Evolutionary conservation across 1,140 invertebrate species (phyloP).

Genomic region (Prorops nasuta): DNA sequence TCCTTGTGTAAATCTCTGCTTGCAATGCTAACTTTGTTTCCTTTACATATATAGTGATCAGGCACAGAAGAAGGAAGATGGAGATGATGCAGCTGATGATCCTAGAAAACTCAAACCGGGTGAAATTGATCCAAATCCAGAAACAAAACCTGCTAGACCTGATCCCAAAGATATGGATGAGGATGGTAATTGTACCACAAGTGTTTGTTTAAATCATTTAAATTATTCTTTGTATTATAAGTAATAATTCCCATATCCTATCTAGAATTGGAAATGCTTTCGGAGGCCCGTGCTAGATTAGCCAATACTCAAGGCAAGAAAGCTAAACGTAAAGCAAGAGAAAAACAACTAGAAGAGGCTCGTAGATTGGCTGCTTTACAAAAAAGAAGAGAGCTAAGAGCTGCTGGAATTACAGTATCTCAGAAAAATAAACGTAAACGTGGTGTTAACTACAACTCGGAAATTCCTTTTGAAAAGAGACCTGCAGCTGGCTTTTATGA

Average conservation of each 20-base stretch:
- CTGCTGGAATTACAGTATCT: constrained; percentile 90
- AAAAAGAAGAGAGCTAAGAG: constrained; percentile 92
- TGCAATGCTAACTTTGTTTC: background rate
- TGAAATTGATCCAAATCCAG: constrained; percentile 99
- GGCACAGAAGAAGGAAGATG: constrained; percentile 97
- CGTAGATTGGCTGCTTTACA: constrained; percentile 92
- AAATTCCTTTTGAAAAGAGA: constrained; percentile 96
- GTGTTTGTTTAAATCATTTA: background rate
- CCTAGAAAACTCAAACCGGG: constrained; percentile 96
- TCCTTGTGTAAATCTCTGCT: too few species aligned
- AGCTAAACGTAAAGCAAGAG: constrained; percentile 96
- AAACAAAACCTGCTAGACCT: constrained; percentile 97
- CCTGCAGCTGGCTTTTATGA: constrained; percentile 93
- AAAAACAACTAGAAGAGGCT: constrained; percentile 98
- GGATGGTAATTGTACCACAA: constrained; percentile 70
- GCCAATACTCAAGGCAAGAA: constrained; percentile 99
- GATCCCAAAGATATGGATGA: constrained; percentile 99
- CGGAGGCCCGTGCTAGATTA: constrained; percentile 94
- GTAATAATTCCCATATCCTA: constrained; percentile 19
- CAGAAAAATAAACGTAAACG: constrained; percentile 74
- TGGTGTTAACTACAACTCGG: constrained; percentile 96
- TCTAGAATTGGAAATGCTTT: constrained; percentile 96
- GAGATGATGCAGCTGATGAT: constrained; percentile 88
- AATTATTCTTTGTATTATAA: constrained; percentile 6
- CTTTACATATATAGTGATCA: constrained; percentile 74